A percentile compares a stretch with the other conserved stretches of the same genome.
phyloP scores from a whole-genome alignment of 2,888 invertebrate genomes.

The Drosophila eohydei region DNA sequence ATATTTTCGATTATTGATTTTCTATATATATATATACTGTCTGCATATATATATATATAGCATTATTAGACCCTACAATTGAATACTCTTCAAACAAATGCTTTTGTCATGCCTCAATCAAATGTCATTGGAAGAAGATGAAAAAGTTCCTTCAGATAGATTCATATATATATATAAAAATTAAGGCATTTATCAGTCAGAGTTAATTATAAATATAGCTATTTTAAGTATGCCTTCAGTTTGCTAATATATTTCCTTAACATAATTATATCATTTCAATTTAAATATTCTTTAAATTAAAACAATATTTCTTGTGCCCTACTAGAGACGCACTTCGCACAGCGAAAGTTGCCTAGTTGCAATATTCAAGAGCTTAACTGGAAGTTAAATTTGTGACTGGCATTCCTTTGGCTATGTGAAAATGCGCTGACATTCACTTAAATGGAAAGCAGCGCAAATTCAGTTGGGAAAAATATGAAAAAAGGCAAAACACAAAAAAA shows the following conservation, averaged over 20 bases:
- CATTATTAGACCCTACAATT: too few species aligned
- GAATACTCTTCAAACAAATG: too few species aligned
- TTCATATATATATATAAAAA: too few species aligned
- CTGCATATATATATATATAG: too few species aligned
- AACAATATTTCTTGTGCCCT: neutral
- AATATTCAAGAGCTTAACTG: slow-evolving; percentile 27
- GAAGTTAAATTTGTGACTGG: slow-evolving; percentile 22
- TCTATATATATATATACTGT: too few species aligned
- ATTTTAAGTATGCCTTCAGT: neutral
- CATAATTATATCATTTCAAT: slow-evolving; percentile 3
- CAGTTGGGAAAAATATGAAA: slow-evolving; percentile 8
- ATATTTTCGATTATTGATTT: too few species aligned
- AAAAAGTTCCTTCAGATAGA: too few species aligned
- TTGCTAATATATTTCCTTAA: neutral
- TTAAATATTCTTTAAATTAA: neutral
- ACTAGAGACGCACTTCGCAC: neutral
- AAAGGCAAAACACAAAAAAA: neutral
- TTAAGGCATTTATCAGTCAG: too few species aligned
- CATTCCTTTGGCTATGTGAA: slow-evolving; percentile 19
- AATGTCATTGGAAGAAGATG: too few species aligned
- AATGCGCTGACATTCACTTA: slow-evolving; percentile 14
- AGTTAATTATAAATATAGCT: too few species aligned
- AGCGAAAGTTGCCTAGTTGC: neutral
- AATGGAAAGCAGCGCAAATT: slow-evolving; percentile 21
- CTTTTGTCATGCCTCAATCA: too few species aligned